Evolutionary conservation across 2,888 invertebrate species (phyloP), one percentile per base, ranked within the genome.

Genomic region (Acrobasis suavella): DNA sequence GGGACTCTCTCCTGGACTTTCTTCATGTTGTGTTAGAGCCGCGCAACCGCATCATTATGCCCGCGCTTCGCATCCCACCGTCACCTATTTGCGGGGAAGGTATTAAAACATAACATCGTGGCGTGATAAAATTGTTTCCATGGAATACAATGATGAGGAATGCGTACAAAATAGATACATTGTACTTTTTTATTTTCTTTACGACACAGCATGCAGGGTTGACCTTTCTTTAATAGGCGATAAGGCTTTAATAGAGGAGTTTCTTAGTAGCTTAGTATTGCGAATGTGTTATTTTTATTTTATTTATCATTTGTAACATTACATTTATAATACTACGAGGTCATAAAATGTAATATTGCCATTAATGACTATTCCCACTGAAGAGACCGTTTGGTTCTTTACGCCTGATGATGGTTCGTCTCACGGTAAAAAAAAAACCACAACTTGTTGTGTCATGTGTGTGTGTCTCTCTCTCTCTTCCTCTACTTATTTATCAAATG

Each of bases 21-120:
- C 46, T 5, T 14, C 46, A 12, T n/a, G n/a, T 14, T 46, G 12
- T 14, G 46, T 46, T 12, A 14, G 46, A 46, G 46, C 46, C n/a
- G 46, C 42, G 39, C 42, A 56, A 56, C 56, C 56, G 42, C 56
- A 56, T 56, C 56, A 56, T 56, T 56, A 56, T 56, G 56, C 56
- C 42, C 42, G 56, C 56, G 56, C 56, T 56, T 56, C 56, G 56
- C 56, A 42, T 56, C 56, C 55, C 56, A 46, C 56, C 56, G 42
- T 14, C 56, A 56, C 56, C 56, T 52, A 56, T 56, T 56, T 56
- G 56, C 42, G 56, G 56, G 56, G 17, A 55, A 42, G 56, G 56
- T 56, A 56, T 56, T 56, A 56, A 56, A 56, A 56, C 56, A 56
- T 56, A 56, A 42, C 56, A 56, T 42, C 56, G 56, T n/a, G 56